Base-by-base conservation (phyloP, 2,888 invertebrate genomes). In the Eupithecia abbreviata region DNA sequence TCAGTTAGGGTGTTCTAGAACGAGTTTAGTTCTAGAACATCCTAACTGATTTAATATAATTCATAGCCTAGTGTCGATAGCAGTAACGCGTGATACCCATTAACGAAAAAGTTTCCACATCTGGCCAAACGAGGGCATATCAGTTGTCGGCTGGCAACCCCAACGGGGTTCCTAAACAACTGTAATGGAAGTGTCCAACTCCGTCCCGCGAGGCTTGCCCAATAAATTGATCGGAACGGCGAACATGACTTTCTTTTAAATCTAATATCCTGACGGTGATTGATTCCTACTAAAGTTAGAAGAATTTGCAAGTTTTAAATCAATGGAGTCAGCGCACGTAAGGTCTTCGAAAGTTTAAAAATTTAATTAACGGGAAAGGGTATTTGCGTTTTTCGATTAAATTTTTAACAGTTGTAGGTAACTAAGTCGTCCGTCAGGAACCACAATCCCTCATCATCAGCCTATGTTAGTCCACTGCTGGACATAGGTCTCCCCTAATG, bases 181-280 rank as follows among this genome's bases (percentile, higher is more conserved):
- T 85, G 85, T 85, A 85, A 87, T 86, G 85, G 82, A 87, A 85
- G 83, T 83, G 84, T 84, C 85, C 84, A 82, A 84, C 82, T 84
- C 82, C 72, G 65, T 73, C 81, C 81, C 79, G 51, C 45, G 81
- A 80, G 82, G 78, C 75, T 73, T 81, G 85, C 84, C 49, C 79
- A 80, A 83, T 85, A 85, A 88, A 88, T 85, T 82, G 84, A 86
- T 87, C 85, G 67, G n/a, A 68, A 84, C 79, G 75, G 82, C 71
- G 72, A 72, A 71, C 72, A 73, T 71, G 55, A 68, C 65, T 45
- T 67, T 30, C 30, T 77, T 75, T 74, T 68, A 65, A 76, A 76
- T 75, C 69, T 43, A 73, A 73, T 73, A 73, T 68, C 55, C 55
- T 41, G 62, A 71, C 42, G 41, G 18, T 66, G 74, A 73, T 73